A percentile compares a stretch with the other conserved stretches of the same genome.
phyloP scores from a whole-genome alignment of 2,113 vertebrate species.

The Alethe diademata region DNA sequence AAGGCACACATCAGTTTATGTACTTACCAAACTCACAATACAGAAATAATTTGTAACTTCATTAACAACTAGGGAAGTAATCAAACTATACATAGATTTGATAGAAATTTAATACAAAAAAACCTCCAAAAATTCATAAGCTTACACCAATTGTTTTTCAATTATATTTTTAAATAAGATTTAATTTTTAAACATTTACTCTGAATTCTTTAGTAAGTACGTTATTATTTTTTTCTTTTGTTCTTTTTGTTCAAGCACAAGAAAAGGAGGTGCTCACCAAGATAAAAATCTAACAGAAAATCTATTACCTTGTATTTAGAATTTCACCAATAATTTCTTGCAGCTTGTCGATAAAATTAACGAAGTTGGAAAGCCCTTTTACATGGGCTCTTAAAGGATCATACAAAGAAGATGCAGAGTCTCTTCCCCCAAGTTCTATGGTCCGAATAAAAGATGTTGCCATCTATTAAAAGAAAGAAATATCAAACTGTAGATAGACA shows the following conservation, averaged over 20 bases:
- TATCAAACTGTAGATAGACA: neutral
- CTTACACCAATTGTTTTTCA: neutral
- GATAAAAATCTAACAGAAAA: neutral
- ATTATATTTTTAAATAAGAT: neutral
- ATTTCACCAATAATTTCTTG: slow-evolving; percentile 89
- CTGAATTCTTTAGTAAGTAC: neutral
- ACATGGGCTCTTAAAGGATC: slow-evolving; percentile 85
- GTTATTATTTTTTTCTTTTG: neutral
- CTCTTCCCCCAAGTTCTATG: slow-evolving; percentile 89
- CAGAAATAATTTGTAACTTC: neutral
- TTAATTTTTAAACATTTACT: neutral
- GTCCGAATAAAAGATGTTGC: slow-evolving; percentile 88
- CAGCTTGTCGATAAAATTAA: slow-evolving; percentile 88
- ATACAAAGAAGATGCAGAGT: slow-evolving; percentile 82
- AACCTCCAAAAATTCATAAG: neutral
- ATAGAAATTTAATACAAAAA: neutral
- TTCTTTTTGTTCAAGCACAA: neutral
- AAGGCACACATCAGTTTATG: neutral
- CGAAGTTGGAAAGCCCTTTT: slow-evolving; percentile 86
- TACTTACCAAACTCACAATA: neutral
- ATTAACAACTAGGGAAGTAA: neutral
- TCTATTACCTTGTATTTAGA: slow-evolving; percentile 85
- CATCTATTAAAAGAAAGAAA: slow-evolving; percentile 63
- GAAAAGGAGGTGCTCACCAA: neutral
- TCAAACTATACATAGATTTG: neutral